A percentile compares a stretch with the other conserved stretches of the same genome.
phyloP scores from a whole-genome alignment of 2,888 invertebrate species.

The Campoplex capitator region DNA sequence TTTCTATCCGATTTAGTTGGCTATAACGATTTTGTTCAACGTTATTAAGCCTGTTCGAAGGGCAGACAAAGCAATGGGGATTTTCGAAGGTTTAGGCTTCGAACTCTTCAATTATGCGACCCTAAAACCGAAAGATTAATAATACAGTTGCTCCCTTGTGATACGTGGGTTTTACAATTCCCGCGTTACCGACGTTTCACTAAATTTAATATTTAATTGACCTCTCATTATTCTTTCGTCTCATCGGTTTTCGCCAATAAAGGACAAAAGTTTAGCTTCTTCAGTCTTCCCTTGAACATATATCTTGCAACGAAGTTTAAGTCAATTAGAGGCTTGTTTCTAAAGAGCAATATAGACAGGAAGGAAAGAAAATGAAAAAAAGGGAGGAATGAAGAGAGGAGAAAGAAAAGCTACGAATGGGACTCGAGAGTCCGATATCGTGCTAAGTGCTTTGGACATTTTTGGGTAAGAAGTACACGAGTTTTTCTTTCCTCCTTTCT shows the following conservation, averaged over 20 bases:
- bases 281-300: conserved; percentile 1
- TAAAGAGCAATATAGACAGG: not conserved
- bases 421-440: not conserved
- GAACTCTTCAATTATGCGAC: conserved; percentile 32
- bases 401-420: not conserved
- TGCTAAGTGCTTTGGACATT: conserved; percentile 49
- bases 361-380: not conserved
- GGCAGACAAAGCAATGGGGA: not conserved
- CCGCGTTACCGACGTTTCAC: not conserved
- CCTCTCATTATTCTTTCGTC: not conserved
- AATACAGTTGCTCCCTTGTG: conserved; percentile 6
- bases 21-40: not conserved
- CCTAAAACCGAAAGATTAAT: conserved; percentile 7
- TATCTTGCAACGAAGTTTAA: conserved; percentile 42
- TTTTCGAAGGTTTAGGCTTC: not conserved
- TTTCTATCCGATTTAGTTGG: not conserved
- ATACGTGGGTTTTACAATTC: not conserved
- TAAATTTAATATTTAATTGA: conserved; percentile 7
- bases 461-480: conserved; percentile 17
- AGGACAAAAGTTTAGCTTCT: not conserved
- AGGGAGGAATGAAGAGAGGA: not conserved
- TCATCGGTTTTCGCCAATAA: not conserved
- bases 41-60: not conserved
- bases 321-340: conserved; percentile 44
- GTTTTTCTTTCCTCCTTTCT: conserved; percentile 5